Percentiles rank a stretch among this genome's conserved stretches.
phyloP scores from a whole-genome alignment of 2,888 invertebrate genomes.

The Phortica magna region DNA sequence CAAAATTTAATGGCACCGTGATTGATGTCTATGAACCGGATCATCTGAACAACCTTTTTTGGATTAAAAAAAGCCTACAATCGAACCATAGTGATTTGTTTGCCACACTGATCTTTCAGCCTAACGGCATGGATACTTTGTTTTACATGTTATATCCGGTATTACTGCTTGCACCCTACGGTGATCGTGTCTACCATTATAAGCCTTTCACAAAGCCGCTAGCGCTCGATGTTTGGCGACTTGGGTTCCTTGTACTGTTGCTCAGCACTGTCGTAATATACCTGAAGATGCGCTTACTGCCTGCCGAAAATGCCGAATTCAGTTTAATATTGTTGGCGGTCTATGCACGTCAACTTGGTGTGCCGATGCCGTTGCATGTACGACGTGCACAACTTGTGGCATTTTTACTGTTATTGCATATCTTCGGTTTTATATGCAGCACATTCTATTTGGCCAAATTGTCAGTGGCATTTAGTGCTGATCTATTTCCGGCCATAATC shows the following conservation, averaged over 20 bases:
- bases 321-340: neutral
- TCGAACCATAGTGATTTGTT: neutral
- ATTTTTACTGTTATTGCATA: neutral
- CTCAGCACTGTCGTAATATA: neutral
- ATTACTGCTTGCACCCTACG: neutral
- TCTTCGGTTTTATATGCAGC: neutral
- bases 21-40: neutral
- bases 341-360: neutral
- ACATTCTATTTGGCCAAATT: neutral
- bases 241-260: neutral
- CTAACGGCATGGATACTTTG: neutral
- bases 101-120: neutral
- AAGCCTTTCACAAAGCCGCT: neutral
- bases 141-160: neutral
- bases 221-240: neutral
- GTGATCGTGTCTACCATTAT: neutral
- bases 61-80: neutral
- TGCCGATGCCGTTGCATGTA: neutral
- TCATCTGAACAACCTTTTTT: neutral
- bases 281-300: neutral
- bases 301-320: neutral
- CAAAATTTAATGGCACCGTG: neutral
- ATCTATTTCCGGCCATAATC: neutral
- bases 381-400: neutral
- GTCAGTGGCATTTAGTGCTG: neutral